Conservation (phyloP, 2,113 vertebrate genomes). For the Hippolais icterina region DNA sequence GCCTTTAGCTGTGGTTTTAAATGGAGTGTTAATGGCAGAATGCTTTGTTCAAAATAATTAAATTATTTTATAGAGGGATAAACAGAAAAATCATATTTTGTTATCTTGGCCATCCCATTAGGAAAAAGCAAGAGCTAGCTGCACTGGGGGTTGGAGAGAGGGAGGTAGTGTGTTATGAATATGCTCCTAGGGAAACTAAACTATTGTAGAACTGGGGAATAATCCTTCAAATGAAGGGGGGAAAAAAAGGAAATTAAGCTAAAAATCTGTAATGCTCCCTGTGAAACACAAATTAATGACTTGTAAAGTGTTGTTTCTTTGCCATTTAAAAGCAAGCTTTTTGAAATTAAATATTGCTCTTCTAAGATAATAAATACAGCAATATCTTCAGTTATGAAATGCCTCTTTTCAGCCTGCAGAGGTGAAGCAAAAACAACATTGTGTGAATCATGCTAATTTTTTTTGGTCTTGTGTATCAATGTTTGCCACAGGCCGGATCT, state of each 20-base stretch:
- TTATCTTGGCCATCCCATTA: background rate
- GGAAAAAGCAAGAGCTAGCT: background rate
- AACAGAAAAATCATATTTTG: background rate
- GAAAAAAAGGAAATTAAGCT: fast-evolving
- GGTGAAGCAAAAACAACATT: background rate
- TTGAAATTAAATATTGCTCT: background rate
- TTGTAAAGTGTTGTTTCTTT: background rate
- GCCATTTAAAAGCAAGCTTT: background rate
- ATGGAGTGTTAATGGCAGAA: background rate
- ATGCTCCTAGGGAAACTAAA: background rate
- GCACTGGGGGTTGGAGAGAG: too few species aligned
- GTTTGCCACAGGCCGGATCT: background rate
- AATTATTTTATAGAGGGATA: background rate
- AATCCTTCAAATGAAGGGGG: background rate
- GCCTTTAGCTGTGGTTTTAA: background rate
- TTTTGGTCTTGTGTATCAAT: fast-evolving
- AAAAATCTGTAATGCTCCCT: background rate
- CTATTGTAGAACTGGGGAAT: background rate
- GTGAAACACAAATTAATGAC: background rate
- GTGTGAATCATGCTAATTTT: background rate
- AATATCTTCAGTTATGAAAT: background rate
- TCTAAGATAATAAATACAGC: background rate
- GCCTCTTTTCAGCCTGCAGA: background rate
- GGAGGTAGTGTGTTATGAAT: background rate
- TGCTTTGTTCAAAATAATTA: background rate